Evolutionary conservation across 2,113 vertebrate genomes (phyloP).

Genomic region (Eurypyga helias): DNA sequence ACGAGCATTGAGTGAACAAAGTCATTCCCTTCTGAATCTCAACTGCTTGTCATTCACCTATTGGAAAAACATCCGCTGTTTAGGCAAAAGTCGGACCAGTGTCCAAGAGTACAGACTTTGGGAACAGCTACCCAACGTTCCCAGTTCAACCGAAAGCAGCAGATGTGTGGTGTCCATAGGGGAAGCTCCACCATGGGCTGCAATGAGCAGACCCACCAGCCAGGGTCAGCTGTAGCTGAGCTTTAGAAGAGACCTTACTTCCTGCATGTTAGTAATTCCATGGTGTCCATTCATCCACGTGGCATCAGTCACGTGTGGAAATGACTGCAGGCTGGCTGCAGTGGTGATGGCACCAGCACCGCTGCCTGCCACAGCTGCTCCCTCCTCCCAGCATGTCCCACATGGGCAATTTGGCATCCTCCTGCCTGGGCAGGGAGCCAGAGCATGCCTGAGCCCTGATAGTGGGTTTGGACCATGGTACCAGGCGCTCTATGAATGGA

Average conservation of each 20-base stretch:
- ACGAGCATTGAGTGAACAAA: background rate
- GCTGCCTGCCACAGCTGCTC: fast-evolving
- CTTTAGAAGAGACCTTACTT: background rate
- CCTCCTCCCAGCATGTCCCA: fast-evolving
- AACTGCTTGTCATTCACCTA: background rate
- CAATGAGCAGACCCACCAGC: background rate
- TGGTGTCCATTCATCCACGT: fast-evolving
- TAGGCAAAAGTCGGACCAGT: background rate
- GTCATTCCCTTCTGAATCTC: background rate
- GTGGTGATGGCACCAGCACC: fast-evolving
- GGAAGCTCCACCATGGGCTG: background rate
- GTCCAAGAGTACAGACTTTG: background rate
- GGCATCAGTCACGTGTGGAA: background rate
- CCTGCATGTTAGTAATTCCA: fast-evolving
- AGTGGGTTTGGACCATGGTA: background rate
- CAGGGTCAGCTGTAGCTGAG: background rate
- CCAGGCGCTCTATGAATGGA: background rate
- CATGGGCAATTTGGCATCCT: background rate
- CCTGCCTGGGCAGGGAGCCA: background rate
- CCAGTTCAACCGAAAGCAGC: background rate
- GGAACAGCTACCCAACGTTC: background rate
- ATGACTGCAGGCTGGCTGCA: background rate
- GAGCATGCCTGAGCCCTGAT: fast-evolving
- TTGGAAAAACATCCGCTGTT: background rate
- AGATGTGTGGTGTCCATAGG: background rate